Base-by-base conservation (phyloP, 2,113 vertebrate genomes). In the Hippocampus comes region DNA sequence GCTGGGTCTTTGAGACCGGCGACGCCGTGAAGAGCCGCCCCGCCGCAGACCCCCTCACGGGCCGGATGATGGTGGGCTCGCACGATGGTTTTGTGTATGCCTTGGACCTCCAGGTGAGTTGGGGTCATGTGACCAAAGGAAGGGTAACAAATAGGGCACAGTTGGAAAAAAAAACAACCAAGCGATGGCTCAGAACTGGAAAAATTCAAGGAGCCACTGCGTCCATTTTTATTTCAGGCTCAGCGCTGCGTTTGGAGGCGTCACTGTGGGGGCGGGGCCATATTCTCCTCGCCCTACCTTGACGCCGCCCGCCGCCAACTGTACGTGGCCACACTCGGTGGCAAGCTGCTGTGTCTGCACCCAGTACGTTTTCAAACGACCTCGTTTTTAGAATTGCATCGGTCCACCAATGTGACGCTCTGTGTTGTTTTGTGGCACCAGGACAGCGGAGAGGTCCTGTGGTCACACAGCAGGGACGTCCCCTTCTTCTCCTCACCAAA, bases 401-500 rank as follows among this genome's bases (percentile, higher is more conserved):
- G 34, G 5, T 38, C 11, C 18, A 1, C 2, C 25, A 17, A 30
- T 7, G 30, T 61, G 59, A 61, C 27, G 5, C 7, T 9, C 34
- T 34, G 30, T 1, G 25, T 4, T 57, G 17, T 66, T 12, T 23
- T 42, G 78, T 3, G 20, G 2, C 51, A 25, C 4, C 84, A 99
- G 96, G 91, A 91, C 69, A 91, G 34, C 0, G 96, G 96, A 3
- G 82, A 64, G 12, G 80, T 79, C 53, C n/a, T 96, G 71, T 99
- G 97, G 97, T 94, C 90, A 18, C 76, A 64, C 60, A 57, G 27
- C 74, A 90, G 93, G 78, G 91, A 90, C 59, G 90, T 89, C 55
- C 97, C 97, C 0, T 92, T 99, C 76, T 99, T 99, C 87, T 97
- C 97, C 0, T 98, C 97, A 3, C 95, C 96, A 21, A 90, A 84